Evolutionary conservation across 1,140 invertebrate genomes (phyloP).

Genomic region (Drosophila nannoptera): DNA sequence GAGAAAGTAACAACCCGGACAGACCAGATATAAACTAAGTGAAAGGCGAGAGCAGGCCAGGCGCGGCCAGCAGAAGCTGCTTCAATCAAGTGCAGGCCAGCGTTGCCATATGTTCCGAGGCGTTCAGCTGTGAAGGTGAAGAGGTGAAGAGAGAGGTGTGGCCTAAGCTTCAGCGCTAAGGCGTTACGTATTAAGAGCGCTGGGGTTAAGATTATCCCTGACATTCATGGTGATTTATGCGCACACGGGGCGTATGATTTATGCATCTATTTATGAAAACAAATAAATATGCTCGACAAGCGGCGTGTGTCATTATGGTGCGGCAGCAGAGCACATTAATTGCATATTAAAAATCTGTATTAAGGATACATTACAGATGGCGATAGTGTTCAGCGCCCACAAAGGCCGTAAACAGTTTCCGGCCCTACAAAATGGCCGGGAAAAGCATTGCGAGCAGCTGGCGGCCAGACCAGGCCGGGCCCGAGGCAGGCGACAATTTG

Average conservation of each 20-base stretch:
- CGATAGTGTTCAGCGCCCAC: background rate
- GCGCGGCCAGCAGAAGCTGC: background rate
- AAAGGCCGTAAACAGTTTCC: slow-evolving; percentile 51
- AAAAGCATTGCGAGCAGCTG: slow-evolving; percentile 37
- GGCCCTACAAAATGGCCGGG: slow-evolving; percentile 27
- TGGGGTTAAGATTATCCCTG: slow-evolving; percentile 11
- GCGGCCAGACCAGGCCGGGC: background rate
- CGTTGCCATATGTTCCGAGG: slow-evolving; percentile 1
- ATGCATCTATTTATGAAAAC: slow-evolving; percentile 60
- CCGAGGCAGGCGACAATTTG: slow-evolving; percentile 51
- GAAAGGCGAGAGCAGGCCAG: no score
- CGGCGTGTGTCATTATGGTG: slow-evolving; percentile 42
- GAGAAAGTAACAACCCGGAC: slow-evolving; percentile 7
- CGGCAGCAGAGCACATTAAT: slow-evolving; percentile 52
- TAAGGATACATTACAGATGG: slow-evolving; percentile 53
- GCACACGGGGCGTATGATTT: slow-evolving; percentile 56
- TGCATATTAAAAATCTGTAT: slow-evolving; percentile 59
- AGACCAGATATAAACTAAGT: slow-evolving; percentile 8
- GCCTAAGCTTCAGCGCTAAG: slow-evolving; percentile 25
- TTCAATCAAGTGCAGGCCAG: slow-evolving; percentile 40
- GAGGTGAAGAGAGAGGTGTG: background rate
- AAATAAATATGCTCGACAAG: slow-evolving; percentile 42
- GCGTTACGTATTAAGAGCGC: background rate
- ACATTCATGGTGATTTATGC: slow-evolving; percentile 64
- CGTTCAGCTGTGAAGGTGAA: slow-evolving; percentile 1